Evolutionary conservation across 2,888 invertebrate genomes (phyloP).

Genomic region (Podotricha telesiphe): DNA sequence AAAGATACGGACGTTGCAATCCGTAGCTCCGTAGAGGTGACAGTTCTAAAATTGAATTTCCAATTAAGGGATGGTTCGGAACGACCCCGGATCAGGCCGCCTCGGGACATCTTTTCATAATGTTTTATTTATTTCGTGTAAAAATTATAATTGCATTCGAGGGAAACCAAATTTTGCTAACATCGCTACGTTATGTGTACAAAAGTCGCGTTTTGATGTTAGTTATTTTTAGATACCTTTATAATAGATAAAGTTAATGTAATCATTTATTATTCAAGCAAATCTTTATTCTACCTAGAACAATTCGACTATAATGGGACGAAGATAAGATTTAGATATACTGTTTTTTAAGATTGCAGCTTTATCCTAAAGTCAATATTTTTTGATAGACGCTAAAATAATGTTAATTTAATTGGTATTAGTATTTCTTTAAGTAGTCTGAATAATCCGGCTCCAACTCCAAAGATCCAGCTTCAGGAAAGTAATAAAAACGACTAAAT

Average conservation of each 20-base stretch:
- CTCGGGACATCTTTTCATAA: constrained; percentile 44
- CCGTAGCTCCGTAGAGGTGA: constrained; percentile 46
- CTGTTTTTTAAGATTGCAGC: background rate
- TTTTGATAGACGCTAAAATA: background rate
- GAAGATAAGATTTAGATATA: background rate
- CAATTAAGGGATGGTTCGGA: constrained; percentile 47
- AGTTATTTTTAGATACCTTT: too few relatives aligned
- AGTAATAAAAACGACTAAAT: background rate
- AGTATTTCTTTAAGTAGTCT: background rate
- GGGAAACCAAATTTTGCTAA: background rate
- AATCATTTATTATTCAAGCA: background rate
- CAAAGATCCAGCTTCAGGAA: too few relatives aligned
- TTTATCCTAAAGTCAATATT: background rate
- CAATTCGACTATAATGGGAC: background rate
- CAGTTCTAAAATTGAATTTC: constrained; percentile 52
- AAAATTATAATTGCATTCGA: constrained; percentile 17
- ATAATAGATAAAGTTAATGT: background rate
- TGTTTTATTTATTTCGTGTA: constrained; percentile 38
- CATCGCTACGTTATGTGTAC: background rate
- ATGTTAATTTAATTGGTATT: background rate
- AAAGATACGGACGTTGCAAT: constrained; percentile 41
- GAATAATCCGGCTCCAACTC: too few relatives aligned
- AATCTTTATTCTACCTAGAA: background rate
- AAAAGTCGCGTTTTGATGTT: background rate
- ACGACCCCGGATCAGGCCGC: constrained; percentile 33